phyloP scores from a whole-genome alignment of 92 coral and sea anemone genomes.

The Parazoanthus darwini region DNA sequence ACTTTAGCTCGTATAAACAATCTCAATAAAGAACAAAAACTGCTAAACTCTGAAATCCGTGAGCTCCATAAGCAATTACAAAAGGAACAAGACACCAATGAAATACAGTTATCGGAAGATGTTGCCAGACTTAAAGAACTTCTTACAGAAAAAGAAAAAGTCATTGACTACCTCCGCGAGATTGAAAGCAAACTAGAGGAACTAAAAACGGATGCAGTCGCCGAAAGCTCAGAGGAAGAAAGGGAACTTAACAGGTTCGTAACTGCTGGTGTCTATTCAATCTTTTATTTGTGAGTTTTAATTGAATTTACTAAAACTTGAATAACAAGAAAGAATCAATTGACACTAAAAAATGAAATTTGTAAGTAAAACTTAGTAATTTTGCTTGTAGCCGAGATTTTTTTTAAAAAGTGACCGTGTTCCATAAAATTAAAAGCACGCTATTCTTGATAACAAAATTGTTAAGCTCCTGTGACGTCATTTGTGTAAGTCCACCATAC shows the following conservation, averaged over 20 bases:
- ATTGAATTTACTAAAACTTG: neutral
- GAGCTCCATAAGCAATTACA: neutral
- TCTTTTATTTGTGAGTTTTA: neutral
- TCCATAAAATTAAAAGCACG: too few relatives aligned
- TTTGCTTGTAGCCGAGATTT: neutral
- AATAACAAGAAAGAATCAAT: neutral
- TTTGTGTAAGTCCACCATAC: too few relatives aligned
- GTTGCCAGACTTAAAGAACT: constrained; percentile 47
- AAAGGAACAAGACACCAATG: neutral
- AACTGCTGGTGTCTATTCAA: neutral
- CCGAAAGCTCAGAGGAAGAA: constrained; percentile 5
- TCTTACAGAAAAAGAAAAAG: constrained; percentile 55
- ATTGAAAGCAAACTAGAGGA: constrained; percentile 55
- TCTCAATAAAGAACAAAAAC: neutral
- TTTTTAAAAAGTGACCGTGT: too few relatives aligned
- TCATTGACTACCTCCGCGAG: constrained; percentile 61
- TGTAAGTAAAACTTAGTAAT: neutral
- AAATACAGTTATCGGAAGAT: constrained; percentile 13
- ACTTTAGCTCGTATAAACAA: neutral
- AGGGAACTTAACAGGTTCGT: constrained; percentile 11
- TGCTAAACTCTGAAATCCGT: neutral
- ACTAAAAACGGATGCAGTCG: constrained; percentile 15
- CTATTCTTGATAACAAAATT: too few relatives aligned
- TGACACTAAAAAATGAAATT: neutral
- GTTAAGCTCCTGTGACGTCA: too few relatives aligned